Conservation (phyloP, 2,888 invertebrate genomes). For the Itoplectis maculator region DNA sequence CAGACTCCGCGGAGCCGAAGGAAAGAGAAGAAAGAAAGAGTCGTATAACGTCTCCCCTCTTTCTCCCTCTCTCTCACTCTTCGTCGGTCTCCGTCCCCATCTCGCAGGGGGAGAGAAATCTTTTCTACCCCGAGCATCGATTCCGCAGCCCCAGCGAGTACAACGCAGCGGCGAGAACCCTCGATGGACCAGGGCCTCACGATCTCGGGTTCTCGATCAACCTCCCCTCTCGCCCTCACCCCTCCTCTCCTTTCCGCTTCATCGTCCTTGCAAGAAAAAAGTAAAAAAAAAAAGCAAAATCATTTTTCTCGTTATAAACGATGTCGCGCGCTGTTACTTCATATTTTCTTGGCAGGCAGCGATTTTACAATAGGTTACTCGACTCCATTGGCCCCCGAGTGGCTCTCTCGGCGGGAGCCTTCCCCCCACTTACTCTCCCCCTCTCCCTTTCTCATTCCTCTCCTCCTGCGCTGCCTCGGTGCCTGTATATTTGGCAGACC, state of each 20-base stretch:
- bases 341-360: slow-evolving; percentile 37
- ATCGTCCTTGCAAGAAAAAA: slow-evolving; percentile 14
- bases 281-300: not conserved
- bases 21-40: slow-evolving; percentile 31
- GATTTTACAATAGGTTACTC: slow-evolving; percentile 38
- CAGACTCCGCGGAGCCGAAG: slow-evolving; percentile 60
- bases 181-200: slow-evolving; percentile 42
- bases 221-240: not conserved
- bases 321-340: slow-evolving; percentile 48
- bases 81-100: not conserved
- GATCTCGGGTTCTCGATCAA: slow-evolving; percentile 28
- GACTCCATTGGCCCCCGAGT: not conserved
- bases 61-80: slow-evolving; percentile 15
- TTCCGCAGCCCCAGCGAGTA: not conserved
- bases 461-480: too few species aligned
- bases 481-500: slow-evolving; percentile 26
- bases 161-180: slow-evolving; percentile 29
- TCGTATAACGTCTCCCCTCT: slow-evolving; percentile 43
- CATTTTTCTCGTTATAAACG: slow-evolving; percentile 42
- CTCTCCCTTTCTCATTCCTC: too few species aligned
- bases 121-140: slow-evolving; percentile 50
- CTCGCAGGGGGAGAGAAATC: not conserved
- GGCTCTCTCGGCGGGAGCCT: not conserved
- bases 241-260: not conserved
- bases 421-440: not conserved